Percentiles rank a stretch among this genome's conserved stretches.
These are phyloP conservation scores for Chironomus tentans DNA, from an alignment of 2,888 invertebrate species.

Conservation along the genomic window DNA sequence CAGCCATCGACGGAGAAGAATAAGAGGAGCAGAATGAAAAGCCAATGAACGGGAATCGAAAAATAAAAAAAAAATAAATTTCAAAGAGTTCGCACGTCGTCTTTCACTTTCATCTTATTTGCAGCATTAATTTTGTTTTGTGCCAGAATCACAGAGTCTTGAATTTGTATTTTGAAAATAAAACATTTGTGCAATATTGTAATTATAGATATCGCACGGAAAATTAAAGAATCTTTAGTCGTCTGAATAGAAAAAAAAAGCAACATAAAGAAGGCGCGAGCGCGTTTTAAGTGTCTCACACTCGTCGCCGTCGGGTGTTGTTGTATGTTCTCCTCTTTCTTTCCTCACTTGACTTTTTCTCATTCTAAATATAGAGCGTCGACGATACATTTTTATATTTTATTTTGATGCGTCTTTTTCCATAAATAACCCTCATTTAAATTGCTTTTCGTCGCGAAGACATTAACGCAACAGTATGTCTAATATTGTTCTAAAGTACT, in stretches of 20 bases:
- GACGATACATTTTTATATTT: constrained; percentile 1
- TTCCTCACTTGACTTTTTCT: not conserved
- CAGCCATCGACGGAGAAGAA: not conserved
- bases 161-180: too few relatives aligned
- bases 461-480: not conserved
- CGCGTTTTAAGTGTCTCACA: not conserved
- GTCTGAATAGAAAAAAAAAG: not conserved
- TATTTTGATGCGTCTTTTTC: constrained; percentile 15
- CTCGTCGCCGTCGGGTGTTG: not conserved
- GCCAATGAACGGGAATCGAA: not conserved
- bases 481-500: not conserved
- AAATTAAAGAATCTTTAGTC: not conserved
- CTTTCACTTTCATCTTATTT: too few relatives aligned
- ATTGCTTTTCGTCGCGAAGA: not conserved
- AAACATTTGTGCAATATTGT: too few relatives aligned
- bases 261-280: not conserved
- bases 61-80: too few relatives aligned
- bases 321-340: not conserved
- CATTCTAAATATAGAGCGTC: constrained; percentile 8
- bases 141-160: too few relatives aligned
- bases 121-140: too few relatives aligned
- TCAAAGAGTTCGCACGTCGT: too few relatives aligned
- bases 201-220: not conserved
- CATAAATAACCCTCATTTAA: constrained; percentile 22
- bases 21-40: not conserved